Percentiles rank a stretch among this genome's conserved stretches.
phyloP scores from a whole-genome alignment of 2,797 vertebrate genomes.

The Crocodylus rhombifer region DNA sequence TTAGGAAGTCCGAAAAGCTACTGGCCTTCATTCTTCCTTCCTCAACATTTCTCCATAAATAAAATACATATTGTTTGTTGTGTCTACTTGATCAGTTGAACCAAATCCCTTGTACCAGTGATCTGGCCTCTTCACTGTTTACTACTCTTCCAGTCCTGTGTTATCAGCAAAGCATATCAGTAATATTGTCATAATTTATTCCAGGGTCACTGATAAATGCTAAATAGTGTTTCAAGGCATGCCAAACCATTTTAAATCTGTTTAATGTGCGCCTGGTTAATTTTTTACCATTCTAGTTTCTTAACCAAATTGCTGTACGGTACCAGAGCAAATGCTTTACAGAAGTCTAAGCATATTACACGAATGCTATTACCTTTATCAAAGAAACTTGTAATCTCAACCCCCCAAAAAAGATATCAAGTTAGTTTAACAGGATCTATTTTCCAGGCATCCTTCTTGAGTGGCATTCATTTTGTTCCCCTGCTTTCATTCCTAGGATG shows the following conservation, averaged over 20 bases:
- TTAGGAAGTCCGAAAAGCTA: too few species aligned
- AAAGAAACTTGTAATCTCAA: slow-evolving; percentile 23
- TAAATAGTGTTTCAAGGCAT: neutral
- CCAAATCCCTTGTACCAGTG: too few species aligned
- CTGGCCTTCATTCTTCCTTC: too few species aligned
- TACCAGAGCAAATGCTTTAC: neutral
- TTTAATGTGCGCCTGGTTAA: neutral
- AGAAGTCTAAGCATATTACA: neutral
- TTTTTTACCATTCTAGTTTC: slow-evolving; percentile 1
- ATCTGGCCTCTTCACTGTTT: too few species aligned
- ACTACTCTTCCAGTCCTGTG: too few species aligned
- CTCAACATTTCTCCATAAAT: too few species aligned
- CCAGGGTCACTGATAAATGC: too few species aligned
- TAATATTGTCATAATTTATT: too few species aligned
- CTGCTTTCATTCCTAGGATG: slow-evolving; percentile 22
- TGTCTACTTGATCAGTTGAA: too few species aligned
- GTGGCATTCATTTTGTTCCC: neutral
- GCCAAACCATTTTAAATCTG: slow-evolving; percentile 36
- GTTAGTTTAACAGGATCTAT: slow-evolving; percentile 10
- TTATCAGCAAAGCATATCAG: too few species aligned
- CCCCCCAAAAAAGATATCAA: neutral
- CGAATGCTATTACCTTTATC: neutral
- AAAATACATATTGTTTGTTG: too few species aligned
- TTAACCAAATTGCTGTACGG: neutral
- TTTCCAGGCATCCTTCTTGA: slow-evolving; percentile 30